Percentiles rank a stretch among this genome's conserved stretches.
These are phyloP conservation scores for Lophius piscatorius DNA, from an alignment of 2,113 vertebrate species.

Conservation along the genomic window DNA sequence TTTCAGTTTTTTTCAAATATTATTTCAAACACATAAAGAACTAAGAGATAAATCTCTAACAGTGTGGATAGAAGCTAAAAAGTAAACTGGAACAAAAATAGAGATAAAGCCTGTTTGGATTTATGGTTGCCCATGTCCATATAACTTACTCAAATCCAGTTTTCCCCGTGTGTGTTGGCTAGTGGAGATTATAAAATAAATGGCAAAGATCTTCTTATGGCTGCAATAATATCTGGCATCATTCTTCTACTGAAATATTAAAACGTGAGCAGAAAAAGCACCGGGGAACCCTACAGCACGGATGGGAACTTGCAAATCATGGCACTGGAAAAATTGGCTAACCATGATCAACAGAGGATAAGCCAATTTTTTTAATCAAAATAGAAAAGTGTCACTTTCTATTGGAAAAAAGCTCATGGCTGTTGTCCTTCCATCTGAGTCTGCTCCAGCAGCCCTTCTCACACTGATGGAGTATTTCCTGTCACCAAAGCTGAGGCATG, in stretches of 20 bases:
- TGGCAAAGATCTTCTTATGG: neutral
- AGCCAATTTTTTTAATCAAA: conserved; percentile 38
- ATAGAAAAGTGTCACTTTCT: conserved; percentile 29
- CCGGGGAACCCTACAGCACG: conserved; percentile 20
- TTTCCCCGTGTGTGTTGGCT: neutral
- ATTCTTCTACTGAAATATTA: conserved; percentile 26
- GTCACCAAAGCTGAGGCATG: no score
- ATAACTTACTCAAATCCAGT: neutral
- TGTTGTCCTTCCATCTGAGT: no score
- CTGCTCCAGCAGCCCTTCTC: no score
- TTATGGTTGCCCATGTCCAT: neutral
- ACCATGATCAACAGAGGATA: no score
- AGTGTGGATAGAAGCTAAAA: neutral
- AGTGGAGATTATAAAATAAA: neutral
- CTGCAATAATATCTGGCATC: no score
- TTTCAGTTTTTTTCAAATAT: no score
- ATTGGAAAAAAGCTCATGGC: no score
- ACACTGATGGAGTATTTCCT: no score
- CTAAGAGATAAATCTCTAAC: neutral
- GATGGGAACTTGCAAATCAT: conserved; percentile 42
- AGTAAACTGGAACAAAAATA: no score
- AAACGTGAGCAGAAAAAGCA: conserved; percentile 26
- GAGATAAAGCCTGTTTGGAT: neutral
- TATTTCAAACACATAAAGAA: no score
- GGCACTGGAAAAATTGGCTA: conserved; percentile 16